A percentile compares a stretch with the other conserved stretches of the same genome.
phyloP scores from a whole-genome alignment of 2,888 invertebrate species.

The Steinernema scapterisci region DNA sequence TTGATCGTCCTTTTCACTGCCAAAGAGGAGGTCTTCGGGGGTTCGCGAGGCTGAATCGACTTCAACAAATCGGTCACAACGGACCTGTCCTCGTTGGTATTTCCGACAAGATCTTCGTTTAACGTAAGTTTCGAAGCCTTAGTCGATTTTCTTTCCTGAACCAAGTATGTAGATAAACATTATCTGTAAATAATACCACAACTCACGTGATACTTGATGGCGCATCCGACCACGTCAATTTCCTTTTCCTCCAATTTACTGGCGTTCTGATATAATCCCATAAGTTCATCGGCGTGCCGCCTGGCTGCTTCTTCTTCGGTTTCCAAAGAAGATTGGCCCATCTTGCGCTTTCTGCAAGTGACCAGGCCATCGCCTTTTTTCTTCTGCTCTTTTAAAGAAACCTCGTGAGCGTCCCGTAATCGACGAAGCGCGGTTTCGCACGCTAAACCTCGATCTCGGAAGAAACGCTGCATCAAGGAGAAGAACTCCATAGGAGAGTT shows the following conservation, averaged over 20 bases:
- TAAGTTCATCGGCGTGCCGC: slow-evolving; percentile 4
- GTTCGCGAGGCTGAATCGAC: slow-evolving; percentile 7
- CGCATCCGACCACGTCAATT: neutral
- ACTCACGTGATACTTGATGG: slow-evolving; percentile 2
- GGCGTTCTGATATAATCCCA: slow-evolving; percentile 13
- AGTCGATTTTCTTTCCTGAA: neutral
- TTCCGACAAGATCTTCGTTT: slow-evolving; percentile 7
- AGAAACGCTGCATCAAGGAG: slow-evolving; percentile 40
- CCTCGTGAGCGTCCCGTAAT: neutral
- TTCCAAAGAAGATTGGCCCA: neutral
- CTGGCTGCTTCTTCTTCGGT: neutral
- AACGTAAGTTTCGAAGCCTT: neutral
- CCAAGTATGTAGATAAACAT: neutral
- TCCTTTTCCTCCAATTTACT: neutral
- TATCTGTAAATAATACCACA: neutral
- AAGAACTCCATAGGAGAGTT: slow-evolving; percentile 40
- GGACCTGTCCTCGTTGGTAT: neutral
- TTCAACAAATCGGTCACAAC: neutral
- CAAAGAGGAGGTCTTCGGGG: neutral
- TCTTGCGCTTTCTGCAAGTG: neutral
- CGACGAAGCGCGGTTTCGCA: neutral
- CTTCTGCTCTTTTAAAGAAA: neutral
- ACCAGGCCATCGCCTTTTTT: neutral
- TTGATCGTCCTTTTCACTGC: slow-evolving; percentile 2
- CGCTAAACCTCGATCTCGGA: slow-evolving; percentile 41